These are phyloP conservation scores for Muntiacus muntjak DNA, from an alignment of 2,113 vertebrate species.

Conservation along the genomic window DNA sequence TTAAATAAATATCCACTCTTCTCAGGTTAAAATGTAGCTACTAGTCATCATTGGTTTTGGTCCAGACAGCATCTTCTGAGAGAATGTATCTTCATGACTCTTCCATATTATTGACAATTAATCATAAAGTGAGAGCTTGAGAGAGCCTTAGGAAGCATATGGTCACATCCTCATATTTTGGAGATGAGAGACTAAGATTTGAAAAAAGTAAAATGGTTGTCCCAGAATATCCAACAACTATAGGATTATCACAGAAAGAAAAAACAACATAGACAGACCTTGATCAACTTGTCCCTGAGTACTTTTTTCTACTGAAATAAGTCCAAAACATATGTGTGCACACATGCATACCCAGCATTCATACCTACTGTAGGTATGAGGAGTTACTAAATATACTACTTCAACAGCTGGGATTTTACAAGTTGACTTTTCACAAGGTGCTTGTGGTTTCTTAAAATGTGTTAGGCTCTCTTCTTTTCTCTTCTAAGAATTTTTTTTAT, in stretches of 20 bases:
- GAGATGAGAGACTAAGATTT: slow-evolving; percentile 46
- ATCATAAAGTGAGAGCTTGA: slow-evolving; percentile 33
- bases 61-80: slow-evolving; percentile 2
- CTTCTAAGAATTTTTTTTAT: slow-evolving; percentile 11
- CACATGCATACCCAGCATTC: neutral
- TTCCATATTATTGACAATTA: slow-evolving; percentile 46
- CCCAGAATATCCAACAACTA: slow-evolving; percentile 19
- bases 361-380: slow-evolving; percentile 62
- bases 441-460: slow-evolving; percentile 69
- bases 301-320: slow-evolving; percentile 34
- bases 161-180: slow-evolving; percentile 47
- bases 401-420: slow-evolving; percentile 69
- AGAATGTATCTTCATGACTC: slow-evolving; percentile 11
- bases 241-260: slow-evolving; percentile 37
- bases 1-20: neutral
- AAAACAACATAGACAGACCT: slow-evolving; percentile 4
- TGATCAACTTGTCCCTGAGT: slow-evolving; percentile 3
- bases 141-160: slow-evolving; percentile 10
- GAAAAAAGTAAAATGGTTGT: slow-evolving; percentile 39
- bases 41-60: slow-evolving; percentile 4
- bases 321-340: slow-evolving; percentile 10
- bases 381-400: slow-evolving; percentile 68
- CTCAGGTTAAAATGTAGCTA: slow-evolving; percentile 1
- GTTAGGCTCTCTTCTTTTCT: slow-evolving; percentile 44
- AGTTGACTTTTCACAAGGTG: slow-evolving; percentile 74